Evolutionary conservation across 2,797 vertebrate species (phyloP), one percentile per base, ranked within the genome.

Genomic region (Brotula barbata): DNA sequence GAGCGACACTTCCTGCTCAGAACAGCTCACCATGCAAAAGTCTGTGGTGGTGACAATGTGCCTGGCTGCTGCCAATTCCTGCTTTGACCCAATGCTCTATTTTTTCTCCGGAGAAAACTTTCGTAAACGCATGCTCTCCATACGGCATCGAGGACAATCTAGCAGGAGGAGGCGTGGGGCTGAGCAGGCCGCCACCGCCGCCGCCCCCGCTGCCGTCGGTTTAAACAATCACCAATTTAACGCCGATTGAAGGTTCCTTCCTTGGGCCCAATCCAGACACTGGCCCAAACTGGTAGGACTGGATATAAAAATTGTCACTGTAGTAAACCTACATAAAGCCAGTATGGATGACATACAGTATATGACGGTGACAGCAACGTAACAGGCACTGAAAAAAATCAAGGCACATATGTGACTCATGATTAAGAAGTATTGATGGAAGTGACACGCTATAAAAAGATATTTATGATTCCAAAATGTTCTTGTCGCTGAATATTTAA

Each of bases 101-200:
- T 98, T 98, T 78, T 98, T 98, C 84, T 96, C 96, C 0, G 95
- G 96, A 0, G 94, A 93, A 6, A 93, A 93, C 71, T 98, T 98
- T 80, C 91, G 94, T 20, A 90, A 70, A 55, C 93, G 93, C 5
- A 64, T 96, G 0, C 91, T 92, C 37, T 94, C 92, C 0, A 82
- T 96, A 52, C 91, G 88, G 52, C 88, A n/a, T n/a, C n/a, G n/a
- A n/a, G n/a, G n/a, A n/a, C n/a, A 85, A 11, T 78, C 78, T 0
- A 81, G 89, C 0, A 72, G 58, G 12, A 19, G 3, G 33, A 50
- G 49, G n/a, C n/a, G n/a, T n/a, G n/a, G n/a, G n/a, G n/a, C n/a
- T n/a, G n/a, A n/a, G n/a, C n/a, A n/a, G n/a, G n/a, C n/a, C n/a
- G n/a, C n/a, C n/a, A n/a, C n/a, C n/a, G n/a, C n/a, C n/a, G n/a